phyloP scores from a whole-genome alignment of 2,888 invertebrate species.

The Aphidoletes aphidimyza region DNA sequence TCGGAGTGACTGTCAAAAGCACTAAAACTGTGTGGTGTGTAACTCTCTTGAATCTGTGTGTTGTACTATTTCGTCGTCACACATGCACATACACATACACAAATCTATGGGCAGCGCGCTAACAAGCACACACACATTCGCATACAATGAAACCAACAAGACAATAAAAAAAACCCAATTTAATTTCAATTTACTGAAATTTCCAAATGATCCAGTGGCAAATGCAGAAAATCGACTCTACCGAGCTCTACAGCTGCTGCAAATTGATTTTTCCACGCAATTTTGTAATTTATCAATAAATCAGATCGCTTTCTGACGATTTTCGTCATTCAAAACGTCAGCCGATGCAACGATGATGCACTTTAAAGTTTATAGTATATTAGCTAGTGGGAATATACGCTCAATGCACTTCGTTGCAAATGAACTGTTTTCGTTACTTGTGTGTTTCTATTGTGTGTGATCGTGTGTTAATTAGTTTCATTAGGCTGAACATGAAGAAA shows the following conservation, averaged over 20 bases:
- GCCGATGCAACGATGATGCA: no score
- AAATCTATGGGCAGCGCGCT: no score
- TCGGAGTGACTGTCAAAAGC: not conserved
- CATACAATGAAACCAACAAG: no score
- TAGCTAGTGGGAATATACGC: no score
- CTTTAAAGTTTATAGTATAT: no score
- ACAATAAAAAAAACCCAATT: no score
- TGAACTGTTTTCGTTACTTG: no score
- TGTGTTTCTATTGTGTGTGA: not conserved
- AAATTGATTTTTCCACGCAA: slow-evolving; percentile 43
- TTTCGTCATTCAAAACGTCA: not conserved
- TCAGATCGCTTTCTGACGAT: not conserved
- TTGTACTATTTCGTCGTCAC: not conserved
- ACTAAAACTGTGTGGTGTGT: slow-evolving; percentile 21
- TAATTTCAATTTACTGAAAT: slow-evolving; percentile 29
- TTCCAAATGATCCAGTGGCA: no score
- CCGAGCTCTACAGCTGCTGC: no score
- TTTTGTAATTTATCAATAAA: slow-evolving; percentile 23
- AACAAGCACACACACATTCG: slow-evolving; percentile 7
- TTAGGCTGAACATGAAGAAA: not conserved
- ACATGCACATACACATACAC: not conserved
- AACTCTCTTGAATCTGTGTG: not conserved
- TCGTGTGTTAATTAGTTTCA: slow-evolving; percentile 10
- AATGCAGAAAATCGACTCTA: no score
- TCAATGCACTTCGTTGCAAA: no score